Evolutionary conservation across 2,113 vertebrate species (phyloP).

Genomic region (Oryzias curvinotus): DNA sequence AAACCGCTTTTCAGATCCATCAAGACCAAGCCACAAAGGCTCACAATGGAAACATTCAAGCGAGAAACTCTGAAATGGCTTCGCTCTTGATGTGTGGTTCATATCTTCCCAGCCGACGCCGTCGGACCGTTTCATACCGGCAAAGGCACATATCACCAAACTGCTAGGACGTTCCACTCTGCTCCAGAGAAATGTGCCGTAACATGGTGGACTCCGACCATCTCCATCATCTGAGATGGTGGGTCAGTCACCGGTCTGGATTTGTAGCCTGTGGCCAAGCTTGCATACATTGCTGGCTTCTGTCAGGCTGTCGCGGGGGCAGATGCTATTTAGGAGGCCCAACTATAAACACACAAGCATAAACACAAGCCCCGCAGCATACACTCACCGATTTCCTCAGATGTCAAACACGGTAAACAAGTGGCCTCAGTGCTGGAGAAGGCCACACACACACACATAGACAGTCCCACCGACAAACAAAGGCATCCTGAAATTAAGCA

Average conservation of each 20-base stretch:
- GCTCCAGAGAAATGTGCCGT: constrained; percentile 9
- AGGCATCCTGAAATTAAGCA: constrained; percentile 67
- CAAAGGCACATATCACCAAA: constrained; percentile 32
- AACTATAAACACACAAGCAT: constrained; percentile 65
- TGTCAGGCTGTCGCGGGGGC: constrained; percentile 59
- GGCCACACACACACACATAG: constrained; percentile 56
- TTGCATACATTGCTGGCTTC: constrained; percentile 65
- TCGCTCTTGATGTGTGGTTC: constrained; percentile 46
- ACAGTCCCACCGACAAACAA: constrained; percentile 47
- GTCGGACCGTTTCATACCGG: constrained; percentile 41
- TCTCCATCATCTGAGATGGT: constrained; percentile 23
- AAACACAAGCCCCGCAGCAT: constrained; percentile 67
- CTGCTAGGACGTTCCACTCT: constrained; percentile 34
- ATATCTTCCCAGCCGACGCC: constrained; percentile 51
- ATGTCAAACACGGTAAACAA: constrained; percentile 73
- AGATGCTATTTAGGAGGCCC: constrained; percentile 66
- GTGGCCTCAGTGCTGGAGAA: constrained; percentile 38
- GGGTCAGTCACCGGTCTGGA: constrained; percentile 20
- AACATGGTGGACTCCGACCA: neutral
- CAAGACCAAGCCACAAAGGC: constrained; percentile 21
- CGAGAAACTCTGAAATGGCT: constrained; percentile 35
- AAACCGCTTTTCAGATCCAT: constrained; percentile 45
- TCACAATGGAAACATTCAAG: constrained; percentile 55
- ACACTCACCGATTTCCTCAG: constrained; percentile 72
- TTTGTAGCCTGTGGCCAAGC: constrained; percentile 7